Conservation (phyloP, 2,113 vertebrate species). For the Amazona vittata region DNA sequence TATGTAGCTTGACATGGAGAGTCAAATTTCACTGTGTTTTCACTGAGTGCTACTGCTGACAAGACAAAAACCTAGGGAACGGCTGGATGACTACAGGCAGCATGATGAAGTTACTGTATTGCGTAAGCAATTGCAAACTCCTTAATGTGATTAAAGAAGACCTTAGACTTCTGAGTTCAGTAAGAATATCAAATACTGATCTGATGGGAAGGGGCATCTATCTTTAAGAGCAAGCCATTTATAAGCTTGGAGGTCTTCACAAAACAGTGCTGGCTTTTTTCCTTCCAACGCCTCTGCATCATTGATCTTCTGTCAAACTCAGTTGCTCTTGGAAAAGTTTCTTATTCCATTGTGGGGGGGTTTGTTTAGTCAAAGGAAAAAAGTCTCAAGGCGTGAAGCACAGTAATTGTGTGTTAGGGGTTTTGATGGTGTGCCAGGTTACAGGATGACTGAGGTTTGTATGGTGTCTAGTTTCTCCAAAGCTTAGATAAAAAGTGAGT, state of each 20-base stretch:
- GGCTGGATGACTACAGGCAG: not conserved
- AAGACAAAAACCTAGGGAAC: not conserved
- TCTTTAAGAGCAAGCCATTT: constrained; percentile 39
- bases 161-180: constrained; percentile 13
- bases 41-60: not conserved
- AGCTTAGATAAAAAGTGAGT: constrained; percentile 15
- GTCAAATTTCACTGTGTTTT: not conserved
- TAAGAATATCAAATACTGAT: constrained; percentile 33
- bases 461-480: constrained; percentile 27
- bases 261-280: constrained; percentile 38
- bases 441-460: constrained; percentile 50
- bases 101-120: not conserved
- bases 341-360: constrained; percentile 43
- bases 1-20: not conserved
- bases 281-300: constrained; percentile 22
- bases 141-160: constrained; percentile 35
- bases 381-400: constrained; percentile 47
- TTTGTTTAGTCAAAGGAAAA: constrained; percentile 61
- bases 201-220: constrained; percentile 11
- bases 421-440: constrained; percentile 42
- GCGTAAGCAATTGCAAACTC: not conserved
- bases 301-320: constrained; percentile 64
- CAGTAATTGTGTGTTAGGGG: constrained; percentile 3
- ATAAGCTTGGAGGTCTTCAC: constrained; percentile 47
- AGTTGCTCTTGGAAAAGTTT: constrained; percentile 60